phyloP scores from a whole-genome alignment of 1,140 invertebrate genomes.

The Adoxophyes honmai region DNA sequence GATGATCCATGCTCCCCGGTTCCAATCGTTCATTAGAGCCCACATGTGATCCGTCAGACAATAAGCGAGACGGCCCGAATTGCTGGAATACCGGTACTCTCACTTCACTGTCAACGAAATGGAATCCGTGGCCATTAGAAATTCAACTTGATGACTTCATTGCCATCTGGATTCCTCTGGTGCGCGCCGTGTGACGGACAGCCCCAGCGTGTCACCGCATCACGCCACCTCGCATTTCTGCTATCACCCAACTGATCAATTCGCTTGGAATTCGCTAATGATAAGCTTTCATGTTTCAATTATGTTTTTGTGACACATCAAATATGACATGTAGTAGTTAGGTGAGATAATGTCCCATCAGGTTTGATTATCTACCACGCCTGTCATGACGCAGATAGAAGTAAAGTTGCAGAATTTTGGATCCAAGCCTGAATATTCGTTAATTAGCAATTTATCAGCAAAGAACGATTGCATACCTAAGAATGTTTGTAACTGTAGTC shows the following conservation, averaged over 20 bases:
- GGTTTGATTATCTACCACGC: too few relatives aligned
- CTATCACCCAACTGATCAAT: conserved; percentile 24
- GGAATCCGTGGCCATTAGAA: conserved; percentile 61
- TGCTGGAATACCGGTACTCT: conserved; percentile 48
- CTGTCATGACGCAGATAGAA: too few relatives aligned
- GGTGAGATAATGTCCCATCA: background rate
- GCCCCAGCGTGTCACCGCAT: conserved; percentile 26
- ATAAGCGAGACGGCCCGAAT: conserved; percentile 46
- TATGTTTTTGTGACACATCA: conserved; percentile 14
- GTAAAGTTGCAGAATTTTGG: too few relatives aligned
- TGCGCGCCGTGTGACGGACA: conserved; percentile 22
- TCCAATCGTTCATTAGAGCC: too few relatives aligned
- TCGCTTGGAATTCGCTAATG: conserved; percentile 31
- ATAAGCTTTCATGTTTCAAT: conserved; percentile 27
- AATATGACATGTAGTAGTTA: conserved; percentile 5
- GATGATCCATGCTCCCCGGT: too few relatives aligned
- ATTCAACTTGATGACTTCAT: conserved; percentile 64
- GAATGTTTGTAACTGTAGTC: conserved; percentile 68
- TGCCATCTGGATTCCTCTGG: conserved; percentile 42
- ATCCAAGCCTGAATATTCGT: too few relatives aligned
- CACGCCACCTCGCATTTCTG: conserved; percentile 36
- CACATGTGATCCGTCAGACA: conserved; percentile 29
- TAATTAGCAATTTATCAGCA: conserved; percentile 18
- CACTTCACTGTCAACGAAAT: conserved; percentile 61
- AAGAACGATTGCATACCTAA: conserved; percentile 60